phyloP scores from a whole-genome alignment of 2,113 vertebrate genomes.

The Dasyornis broadbenti region DNA sequence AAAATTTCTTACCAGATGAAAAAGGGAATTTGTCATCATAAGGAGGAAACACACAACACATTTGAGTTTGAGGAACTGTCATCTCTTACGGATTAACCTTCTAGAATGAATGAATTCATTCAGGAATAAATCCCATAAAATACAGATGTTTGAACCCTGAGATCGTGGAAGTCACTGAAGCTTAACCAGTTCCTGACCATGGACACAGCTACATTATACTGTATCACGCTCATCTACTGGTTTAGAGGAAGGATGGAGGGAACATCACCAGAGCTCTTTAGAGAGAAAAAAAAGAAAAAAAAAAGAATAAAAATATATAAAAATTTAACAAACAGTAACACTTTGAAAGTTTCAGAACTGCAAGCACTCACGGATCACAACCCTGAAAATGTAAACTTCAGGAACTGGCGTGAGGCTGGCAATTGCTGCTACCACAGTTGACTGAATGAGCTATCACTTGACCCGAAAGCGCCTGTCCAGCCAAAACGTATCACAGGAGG shows the following conservation, averaged over 20 bases:
- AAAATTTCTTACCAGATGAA: neutral
- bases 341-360: neutral
- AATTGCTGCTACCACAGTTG: neutral
- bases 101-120: neutral
- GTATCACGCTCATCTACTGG: neutral
- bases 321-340: neutral
- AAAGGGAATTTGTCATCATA: neutral
- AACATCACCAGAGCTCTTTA: neutral
- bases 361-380: neutral
- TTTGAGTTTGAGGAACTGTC: neutral
- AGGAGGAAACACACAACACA: neutral
- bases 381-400: neutral
- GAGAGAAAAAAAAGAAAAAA: too few relatives aligned
- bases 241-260: neutral
- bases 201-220: neutral
- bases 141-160: neutral
- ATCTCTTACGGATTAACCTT: neutral
- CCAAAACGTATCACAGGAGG: conserved; percentile 13
- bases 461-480: conserved; percentile 23
- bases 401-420: neutral
- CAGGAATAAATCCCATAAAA: neutral
- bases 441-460: conserved; percentile 31
- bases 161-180: neutral
- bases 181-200: neutral
- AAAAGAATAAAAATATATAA: neutral